phyloP scores from a whole-genome alignment of 2,113 vertebrate species.

The Crotophaga sulcirostris region DNA sequence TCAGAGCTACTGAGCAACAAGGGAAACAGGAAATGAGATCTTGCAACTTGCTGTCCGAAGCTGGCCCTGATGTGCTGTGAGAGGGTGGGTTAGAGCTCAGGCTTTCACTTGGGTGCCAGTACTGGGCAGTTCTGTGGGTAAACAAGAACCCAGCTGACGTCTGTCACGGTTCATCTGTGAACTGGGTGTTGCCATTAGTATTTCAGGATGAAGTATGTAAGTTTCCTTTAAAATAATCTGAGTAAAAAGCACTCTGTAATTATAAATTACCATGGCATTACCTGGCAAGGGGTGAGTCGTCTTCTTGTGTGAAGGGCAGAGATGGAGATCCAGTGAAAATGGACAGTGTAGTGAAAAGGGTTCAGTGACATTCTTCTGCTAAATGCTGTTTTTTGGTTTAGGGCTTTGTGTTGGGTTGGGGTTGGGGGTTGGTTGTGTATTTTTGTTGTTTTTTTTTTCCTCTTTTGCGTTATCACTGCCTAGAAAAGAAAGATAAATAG shows the following conservation, averaged over 20 bases:
- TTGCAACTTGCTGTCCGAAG: fast-evolving
- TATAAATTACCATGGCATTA: not conserved
- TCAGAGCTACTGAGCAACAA: not conserved
- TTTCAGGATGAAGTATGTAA: not conserved
- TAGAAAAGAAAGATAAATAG: not conserved
- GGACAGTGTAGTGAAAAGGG: not conserved
- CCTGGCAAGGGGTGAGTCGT: not conserved
- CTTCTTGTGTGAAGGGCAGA: not conserved
- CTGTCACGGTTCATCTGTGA: not conserved
- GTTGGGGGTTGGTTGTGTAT: not conserved
- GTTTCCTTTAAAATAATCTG: not conserved
- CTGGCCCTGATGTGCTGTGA: not conserved
- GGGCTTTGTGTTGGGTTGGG: not conserved
- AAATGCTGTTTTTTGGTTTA: not conserved
- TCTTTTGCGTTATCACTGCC: not conserved
- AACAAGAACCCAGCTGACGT: not conserved
- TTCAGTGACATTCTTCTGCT: not conserved
- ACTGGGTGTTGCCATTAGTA: not conserved
- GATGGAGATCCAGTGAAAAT: not conserved
- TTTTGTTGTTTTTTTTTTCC: not conserved
- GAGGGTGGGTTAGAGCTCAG: not conserved
- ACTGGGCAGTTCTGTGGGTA: not conserved
- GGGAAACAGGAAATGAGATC: not conserved
- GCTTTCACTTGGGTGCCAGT: not conserved
- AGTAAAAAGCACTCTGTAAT: not conserved